Evolutionary conservation across 2,888 invertebrate species (phyloP), one percentile per base, ranked within the genome.

Genomic region (Stenoptilia bipunctidactyla): DNA sequence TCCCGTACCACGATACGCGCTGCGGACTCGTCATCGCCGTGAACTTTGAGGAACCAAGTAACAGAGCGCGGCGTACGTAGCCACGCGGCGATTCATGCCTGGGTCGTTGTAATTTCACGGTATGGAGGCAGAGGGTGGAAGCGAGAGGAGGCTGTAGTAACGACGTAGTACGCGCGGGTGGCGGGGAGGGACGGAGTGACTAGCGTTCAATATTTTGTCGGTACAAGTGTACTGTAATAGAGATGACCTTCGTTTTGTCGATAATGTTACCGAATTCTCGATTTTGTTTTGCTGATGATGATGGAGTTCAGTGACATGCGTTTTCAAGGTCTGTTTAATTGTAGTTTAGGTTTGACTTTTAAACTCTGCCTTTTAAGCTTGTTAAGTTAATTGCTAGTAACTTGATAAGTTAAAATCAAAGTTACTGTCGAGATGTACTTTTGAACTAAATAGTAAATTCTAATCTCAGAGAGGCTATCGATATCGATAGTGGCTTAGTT

Each of bases 121-220:
- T 64, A 61, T 55, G 53, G 50, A 50, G 61, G 50, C 45, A 47
- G 45, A 52, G 56, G 58, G 54, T 56, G 56, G 55, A 55, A 52
- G 47, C 56, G 58, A 43, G 57, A 46, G 58, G 55, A 68, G 71
- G 65, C 61, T 71, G 71, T 69, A 67, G 73, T 74, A 68, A 55
- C 65, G 64, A 47, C 71, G 72, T 74, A 75, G 74, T 72, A 73
- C 67, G 57, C 55, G 56, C 53, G 58, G 55, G 43, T 56, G 39
- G 51, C 46, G 43, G 50, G 48, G 53, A 42, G 51, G 51, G 47
- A 14, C 13, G n/a, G 51, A 46, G n/a, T n/a, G 47, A 48, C 53
- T 51, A 52, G 64, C 65, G 66, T 64, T 72, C 62, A 65, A 72
- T 72, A 68, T 27, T 41, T 41, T 30, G n/a, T 20, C 20, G 20